Evolutionary conservation across 2,797 vertebrate genomes (phyloP).

Genomic region (Anguilla megastoma): DNA sequence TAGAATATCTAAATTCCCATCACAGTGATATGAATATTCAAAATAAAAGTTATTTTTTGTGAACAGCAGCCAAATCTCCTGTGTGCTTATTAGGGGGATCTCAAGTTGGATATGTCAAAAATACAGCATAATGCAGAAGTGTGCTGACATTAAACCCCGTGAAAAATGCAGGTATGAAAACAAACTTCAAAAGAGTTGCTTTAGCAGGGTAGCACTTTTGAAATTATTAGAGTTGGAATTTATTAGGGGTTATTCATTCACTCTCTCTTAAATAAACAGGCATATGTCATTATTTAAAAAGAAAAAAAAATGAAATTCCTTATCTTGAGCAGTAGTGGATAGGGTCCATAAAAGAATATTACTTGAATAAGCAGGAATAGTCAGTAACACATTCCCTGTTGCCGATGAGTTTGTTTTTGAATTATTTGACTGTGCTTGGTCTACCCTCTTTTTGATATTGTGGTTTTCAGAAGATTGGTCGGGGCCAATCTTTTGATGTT

Average conservation of each 20-base stretch:
- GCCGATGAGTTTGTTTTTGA: conserved; percentile 1
- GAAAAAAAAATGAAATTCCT: neutral
- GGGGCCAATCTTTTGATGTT: conserved; percentile 23
- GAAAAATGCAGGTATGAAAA: conserved; percentile 49
- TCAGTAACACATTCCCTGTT: neutral
- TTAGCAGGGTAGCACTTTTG: neutral
- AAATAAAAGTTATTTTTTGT: conserved; percentile 64
- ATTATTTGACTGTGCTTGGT: conserved; percentile 3
- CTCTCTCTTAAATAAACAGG: neutral
- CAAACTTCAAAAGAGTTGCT: neutral
- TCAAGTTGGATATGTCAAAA: conserved; percentile 60
- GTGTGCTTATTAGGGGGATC: conserved; percentile 72
- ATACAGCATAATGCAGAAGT: conserved; percentile 59
- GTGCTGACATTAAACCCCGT: conserved; percentile 61
- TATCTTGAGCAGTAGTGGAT: neutral
- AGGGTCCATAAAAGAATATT: neutral
- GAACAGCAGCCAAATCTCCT: conserved; percentile 67
- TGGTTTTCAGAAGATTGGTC: neutral
- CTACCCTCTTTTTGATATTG: conserved; percentile 6
- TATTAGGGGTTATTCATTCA: neutral
- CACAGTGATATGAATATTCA: conserved; percentile 72
- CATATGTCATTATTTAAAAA: neutral
- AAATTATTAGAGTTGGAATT: neutral
- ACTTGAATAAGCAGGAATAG: neutral
- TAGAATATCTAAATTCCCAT: conserved; percentile 62